Base-by-base conservation (phyloP, 2,113 vertebrate genomes). In the Nannobrachium achirus region DNA sequence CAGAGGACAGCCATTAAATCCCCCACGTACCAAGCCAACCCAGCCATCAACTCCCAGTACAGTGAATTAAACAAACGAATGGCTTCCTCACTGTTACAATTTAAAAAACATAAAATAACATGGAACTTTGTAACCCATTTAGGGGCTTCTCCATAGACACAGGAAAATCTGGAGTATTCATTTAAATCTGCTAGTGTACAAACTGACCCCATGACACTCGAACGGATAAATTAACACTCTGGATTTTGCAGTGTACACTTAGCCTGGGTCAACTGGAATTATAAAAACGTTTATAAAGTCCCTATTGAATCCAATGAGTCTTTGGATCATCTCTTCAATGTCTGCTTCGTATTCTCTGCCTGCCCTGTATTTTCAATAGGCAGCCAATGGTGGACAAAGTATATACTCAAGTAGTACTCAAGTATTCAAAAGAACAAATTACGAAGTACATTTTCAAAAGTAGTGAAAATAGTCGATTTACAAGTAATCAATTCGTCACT, bases 1-100 rank as follows among this genome's bases (percentile, higher is more conserved):
- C 80, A 86, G 84, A 88, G 78, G 76, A 91, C 72, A 57, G 79
- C 88, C 81, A 86, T 90, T 87, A 86, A 81, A 75, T 70, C 63
- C 68, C 55, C 62, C 70, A 67, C 50, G 74, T 50, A 74, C 84
- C 61, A 81, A 60, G 75, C 75, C 52, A 77, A 53, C 60, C 51
- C 40, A 66, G 70, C 64, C 82, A 84, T 87, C 83, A 78, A 71
- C 68, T 84, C 78, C 75, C 75, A 84, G 73, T 79, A 71, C 62
- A 81, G 79, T 82, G 76, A 86, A 86, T 89, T 84, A 88, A 88
- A 84, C 86, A 91, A 90, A 88, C 82, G 69, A 88, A 85, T 76
- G 75, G 72, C 72, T 38, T 88, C 78, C 57, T 75, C 73, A 75
- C 78, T 79, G 76, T 88, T 76, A 71, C 76, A 88, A 86, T 88